Evolutionary conservation across 2,113 vertebrate species (phyloP), one percentile per base, ranked within the genome.

Genomic region (Oriolus oriolus): DNA sequence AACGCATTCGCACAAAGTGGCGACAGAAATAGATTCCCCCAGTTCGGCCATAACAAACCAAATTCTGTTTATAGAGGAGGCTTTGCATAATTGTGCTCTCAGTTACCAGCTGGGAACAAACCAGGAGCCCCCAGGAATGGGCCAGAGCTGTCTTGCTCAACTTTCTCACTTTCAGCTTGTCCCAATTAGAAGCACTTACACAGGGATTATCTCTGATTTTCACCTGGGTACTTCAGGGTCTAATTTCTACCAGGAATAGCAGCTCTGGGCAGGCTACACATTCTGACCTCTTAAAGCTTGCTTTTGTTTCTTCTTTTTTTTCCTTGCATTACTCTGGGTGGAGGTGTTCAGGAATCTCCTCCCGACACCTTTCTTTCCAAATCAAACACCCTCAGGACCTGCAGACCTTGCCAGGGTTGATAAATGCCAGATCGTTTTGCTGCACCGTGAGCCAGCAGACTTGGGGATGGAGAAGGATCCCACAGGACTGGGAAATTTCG

Each of bases 191-290:
- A 84, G 84, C 90, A 95, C 57, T 59, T 91, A 93, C 6, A 39
- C 3, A 11, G 47, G 91, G 93, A 96, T 97, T 96, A 96, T 82
- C 87, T 73, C 90, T 69, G 87, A 93, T 97, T 97, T 96, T 94
- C 96, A 95, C 92, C 73, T 6, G 28, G 16, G 59, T 47, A 37
- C 28, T 86, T 53, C 16, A 66, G 84, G 84, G 61, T 94, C 77
- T 92, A 60, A 35, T 71, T 96, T 92, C 93, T 81, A 76, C 83
- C 75, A 90, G 66, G 91, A 90, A 84, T 84, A 94, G 85, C 53
- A 88, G 63, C 50, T 86, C 47, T 44, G 57, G 52, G 16, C 12
- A 4, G 31, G 33, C 73, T 81, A 44, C 21, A 22, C 37, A 14
- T 83, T 37, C 49, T 84, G 71, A 61, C 63, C 33, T 83, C 87